Evolutionary conservation across 2,113 vertebrate species (phyloP), one percentile per base, ranked within the genome.

Genomic region (Bubo scandiacus): DNA sequence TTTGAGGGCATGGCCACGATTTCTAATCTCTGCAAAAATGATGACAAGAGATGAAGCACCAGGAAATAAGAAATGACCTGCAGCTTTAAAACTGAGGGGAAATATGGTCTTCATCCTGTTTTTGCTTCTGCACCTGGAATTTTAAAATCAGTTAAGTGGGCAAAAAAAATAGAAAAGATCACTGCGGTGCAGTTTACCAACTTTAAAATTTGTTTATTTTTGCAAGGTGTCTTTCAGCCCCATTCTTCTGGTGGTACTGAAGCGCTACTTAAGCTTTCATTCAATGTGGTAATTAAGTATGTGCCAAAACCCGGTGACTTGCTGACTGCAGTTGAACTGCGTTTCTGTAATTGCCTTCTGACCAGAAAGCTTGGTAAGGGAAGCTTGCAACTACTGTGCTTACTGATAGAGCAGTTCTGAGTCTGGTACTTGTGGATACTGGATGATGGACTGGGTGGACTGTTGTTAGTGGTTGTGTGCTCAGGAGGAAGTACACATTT

Each of bases 121-220:
- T 91, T 81, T 86, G n/a, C 59, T 95, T 5, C 63, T 71, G 67
- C 93, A 97, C 85, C 90, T 96, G 86, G 63, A 72, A 85, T 82
- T 95, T 81, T 67, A 57, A 90, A 89, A 57, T 68, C 9, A 82
- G 27, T 71, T 84, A 52, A 81, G 57, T 18, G 43, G 38, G 49
- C 18, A 63, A 29, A 42, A 74, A n/a, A 45, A 22, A 88, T 32
- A 45, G 66, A 68, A 8, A 16, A 20, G 15, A 22, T 17, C 1
- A 0, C 36, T 57, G 58, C 26, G 15, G 15, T 72, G 62, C 36
- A 51, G 13, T 90, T 90, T 85, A 30, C 25, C 36, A 42, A 5
- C 25, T 87, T 91, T 10, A 63, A 74, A 91, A 84, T 51, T 51
- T 62, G 34, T 73, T 80, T 90, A 20, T 52, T 94, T 96, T 94